These are phyloP conservation scores for Anarsia innoxiella DNA, from an alignment of 2,888 invertebrate species.

Conservation along the genomic window DNA sequence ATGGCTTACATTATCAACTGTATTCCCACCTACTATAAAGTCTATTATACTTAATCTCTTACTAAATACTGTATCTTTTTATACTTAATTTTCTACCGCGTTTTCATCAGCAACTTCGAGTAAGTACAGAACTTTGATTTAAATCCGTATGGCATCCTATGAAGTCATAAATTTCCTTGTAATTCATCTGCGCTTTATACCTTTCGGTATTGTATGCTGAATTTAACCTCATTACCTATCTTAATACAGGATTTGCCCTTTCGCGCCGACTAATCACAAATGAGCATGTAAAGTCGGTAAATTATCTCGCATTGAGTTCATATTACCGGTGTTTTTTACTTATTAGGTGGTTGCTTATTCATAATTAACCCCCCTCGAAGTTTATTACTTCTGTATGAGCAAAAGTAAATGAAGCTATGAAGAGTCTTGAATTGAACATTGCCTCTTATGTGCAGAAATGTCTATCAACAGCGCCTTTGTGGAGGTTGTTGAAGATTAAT, in stretches of 20 bases:
- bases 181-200: conserved; percentile 29
- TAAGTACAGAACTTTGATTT: too few relatives aligned
- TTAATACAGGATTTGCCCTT: conserved; percentile 76
- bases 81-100: conserved; percentile 67
- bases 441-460: conserved; percentile 28
- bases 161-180: conserved; percentile 47
- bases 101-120: conserved; percentile 61
- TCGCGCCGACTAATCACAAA: conserved; percentile 75
- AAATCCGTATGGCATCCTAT: too few relatives aligned
- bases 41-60: conserved; percentile 47
- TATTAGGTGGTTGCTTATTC: conserved; percentile 64
- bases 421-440: conserved; percentile 36
- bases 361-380: conserved; percentile 72
- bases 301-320: conserved; percentile 72
- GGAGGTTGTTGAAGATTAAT: neutral
- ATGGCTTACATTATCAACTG: conserved; percentile 57
- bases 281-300: conserved; percentile 74
- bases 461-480: conserved; percentile 29
- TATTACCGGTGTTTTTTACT: conserved; percentile 63
- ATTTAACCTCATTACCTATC: conserved; percentile 76
- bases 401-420: conserved; percentile 51
- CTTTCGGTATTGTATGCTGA: conserved; percentile 37
- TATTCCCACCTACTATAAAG: conserved; percentile 46
- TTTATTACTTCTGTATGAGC: conserved; percentile 70
- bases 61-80: conserved; percentile 64